Evolutionary conservation across 2,113 vertebrate species (phyloP).

Genomic region (Uria lomvia): DNA sequence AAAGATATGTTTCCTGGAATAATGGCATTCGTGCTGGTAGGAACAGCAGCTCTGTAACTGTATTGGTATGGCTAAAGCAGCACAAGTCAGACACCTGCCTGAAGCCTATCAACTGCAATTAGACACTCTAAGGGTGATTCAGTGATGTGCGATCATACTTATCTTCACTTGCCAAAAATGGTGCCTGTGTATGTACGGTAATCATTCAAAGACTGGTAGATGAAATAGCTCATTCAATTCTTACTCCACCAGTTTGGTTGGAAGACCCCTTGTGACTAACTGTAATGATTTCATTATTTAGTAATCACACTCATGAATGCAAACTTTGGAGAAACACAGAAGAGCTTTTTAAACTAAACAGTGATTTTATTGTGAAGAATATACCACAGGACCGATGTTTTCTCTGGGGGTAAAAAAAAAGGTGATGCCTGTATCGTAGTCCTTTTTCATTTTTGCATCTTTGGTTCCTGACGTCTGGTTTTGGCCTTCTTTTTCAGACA

Average conservation of each 20-base stretch:
- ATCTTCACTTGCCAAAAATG: neutral
- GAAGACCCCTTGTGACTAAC: neutral
- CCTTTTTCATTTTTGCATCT: neutral
- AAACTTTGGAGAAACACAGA: neutral
- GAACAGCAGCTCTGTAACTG: neutral
- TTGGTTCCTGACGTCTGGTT: neutral
- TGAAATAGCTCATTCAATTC: neutral
- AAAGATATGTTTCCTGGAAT: neutral
- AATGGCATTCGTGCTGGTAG: neutral
- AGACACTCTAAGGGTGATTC: neutral
- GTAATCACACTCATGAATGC: neutral
- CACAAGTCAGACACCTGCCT: neutral
- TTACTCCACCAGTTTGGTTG: neutral
- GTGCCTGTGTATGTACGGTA: accelerated
- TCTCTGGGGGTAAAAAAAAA: neutral
- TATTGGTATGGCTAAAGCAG: neutral
- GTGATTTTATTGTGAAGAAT: neutral
- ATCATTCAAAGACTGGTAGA: neutral
- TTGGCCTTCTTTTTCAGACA: conserved; percentile 67
- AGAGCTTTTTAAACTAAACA: neutral
- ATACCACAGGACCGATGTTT: accelerated
- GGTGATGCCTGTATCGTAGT: neutral
- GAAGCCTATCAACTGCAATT: neutral
- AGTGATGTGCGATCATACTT: neutral
- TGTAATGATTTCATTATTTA: neutral